phyloP scores from a whole-genome alignment of 2,888 invertebrate genomes.

The Limenitis camilla region DNA sequence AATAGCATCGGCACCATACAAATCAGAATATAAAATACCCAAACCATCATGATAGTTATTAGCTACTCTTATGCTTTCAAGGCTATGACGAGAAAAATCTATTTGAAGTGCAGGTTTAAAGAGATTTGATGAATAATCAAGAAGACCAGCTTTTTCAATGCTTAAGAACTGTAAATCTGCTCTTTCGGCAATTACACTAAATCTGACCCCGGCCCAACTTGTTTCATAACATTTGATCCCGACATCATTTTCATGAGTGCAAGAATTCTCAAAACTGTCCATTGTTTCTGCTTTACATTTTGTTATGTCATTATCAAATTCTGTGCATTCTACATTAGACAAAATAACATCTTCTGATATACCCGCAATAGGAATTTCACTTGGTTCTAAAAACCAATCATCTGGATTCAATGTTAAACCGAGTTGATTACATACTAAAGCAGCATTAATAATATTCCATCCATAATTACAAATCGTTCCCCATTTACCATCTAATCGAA shows the following conservation, averaged over 20 bases:
- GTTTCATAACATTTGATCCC: constrained; percentile 91
- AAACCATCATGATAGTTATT: constrained; percentile 95
- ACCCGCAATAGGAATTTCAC: constrained; percentile 86
- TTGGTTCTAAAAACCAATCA: constrained; percentile 90
- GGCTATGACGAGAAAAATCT: constrained; percentile 86
- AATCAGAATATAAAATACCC: constrained; percentile 94
- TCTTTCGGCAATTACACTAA: constrained; percentile 90
- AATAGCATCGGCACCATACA: constrained; percentile 88
- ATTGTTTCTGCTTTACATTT: constrained; percentile 86
- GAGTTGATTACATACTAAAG: constrained; percentile 95
- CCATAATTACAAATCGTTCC: constrained; percentile 98
- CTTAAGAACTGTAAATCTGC: constrained; percentile 90
- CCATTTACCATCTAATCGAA: constrained; percentile 90
- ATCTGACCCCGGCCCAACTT: constrained; percentile 94
- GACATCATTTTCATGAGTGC: constrained; percentile 89
- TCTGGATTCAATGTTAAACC: constrained; percentile 93
- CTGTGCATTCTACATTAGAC: constrained; percentile 92
- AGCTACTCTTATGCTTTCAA: constrained; percentile 85
- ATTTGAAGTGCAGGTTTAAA: constrained; percentile 93
- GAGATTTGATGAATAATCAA: constrained; percentile 91
- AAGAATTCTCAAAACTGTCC: constrained; percentile 90
- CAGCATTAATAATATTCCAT: constrained; percentile 94
- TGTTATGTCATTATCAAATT: constrained; percentile 92
- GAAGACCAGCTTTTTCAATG: constrained; percentile 92
- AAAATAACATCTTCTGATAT: constrained; percentile 84